These are phyloP conservation scores for Dryocosmus kuriphilus DNA, from an alignment of 2,888 invertebrate species.

Conservation along the genomic window DNA sequence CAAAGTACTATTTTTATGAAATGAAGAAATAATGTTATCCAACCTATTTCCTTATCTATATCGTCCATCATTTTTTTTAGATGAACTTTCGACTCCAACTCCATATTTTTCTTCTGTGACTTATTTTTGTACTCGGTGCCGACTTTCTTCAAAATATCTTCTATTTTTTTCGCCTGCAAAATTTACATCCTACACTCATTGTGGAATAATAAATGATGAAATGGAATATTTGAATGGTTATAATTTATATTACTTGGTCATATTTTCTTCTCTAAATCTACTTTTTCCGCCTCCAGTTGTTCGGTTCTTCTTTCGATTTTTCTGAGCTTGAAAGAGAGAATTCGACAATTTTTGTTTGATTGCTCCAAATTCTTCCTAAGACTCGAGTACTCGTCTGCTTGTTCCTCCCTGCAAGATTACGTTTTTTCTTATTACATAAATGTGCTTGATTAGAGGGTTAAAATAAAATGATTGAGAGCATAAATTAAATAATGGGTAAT, in stretches of 20 bases:
- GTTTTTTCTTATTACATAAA: slow-evolving; percentile 35
- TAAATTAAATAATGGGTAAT: slow-evolving; percentile 31
- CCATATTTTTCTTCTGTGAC: slow-evolving; percentile 86
- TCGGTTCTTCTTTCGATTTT: slow-evolving; percentile 95
- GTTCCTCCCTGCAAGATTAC: slow-evolving; percentile 88
- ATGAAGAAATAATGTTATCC: slow-evolving; percentile 45
- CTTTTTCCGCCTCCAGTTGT: slow-evolving; percentile 91
- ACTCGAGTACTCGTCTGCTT: slow-evolving; percentile 96
- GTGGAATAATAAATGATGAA: neutral
- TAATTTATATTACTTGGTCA: slow-evolving; percentile 77
- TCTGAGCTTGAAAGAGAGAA: slow-evolving; percentile 97
- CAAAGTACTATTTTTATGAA: too few relatives aligned
- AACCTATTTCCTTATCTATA: slow-evolving; percentile 91
- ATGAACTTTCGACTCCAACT: slow-evolving; percentile 85
- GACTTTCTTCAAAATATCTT: slow-evolving; percentile 83
- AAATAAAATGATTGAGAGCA: slow-evolving; percentile 40
- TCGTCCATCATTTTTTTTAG: slow-evolving; percentile 92
- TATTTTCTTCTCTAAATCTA: slow-evolving; percentile 85
- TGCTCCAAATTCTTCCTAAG: slow-evolving; percentile 97
- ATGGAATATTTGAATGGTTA: slow-evolving; percentile 15
- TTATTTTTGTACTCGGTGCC: slow-evolving; percentile 84
- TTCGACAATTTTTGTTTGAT: slow-evolving; percentile 98
- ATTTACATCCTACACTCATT: slow-evolving; percentile 28
- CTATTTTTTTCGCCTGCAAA: slow-evolving; percentile 79
- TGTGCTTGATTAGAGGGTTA: slow-evolving; percentile 12